A percentile compares a stretch with the other conserved stretches of the same genome.
Conservation (phyloP, 2,797 vertebrate genomes). For the Fistularia tabacaria region DNA sequence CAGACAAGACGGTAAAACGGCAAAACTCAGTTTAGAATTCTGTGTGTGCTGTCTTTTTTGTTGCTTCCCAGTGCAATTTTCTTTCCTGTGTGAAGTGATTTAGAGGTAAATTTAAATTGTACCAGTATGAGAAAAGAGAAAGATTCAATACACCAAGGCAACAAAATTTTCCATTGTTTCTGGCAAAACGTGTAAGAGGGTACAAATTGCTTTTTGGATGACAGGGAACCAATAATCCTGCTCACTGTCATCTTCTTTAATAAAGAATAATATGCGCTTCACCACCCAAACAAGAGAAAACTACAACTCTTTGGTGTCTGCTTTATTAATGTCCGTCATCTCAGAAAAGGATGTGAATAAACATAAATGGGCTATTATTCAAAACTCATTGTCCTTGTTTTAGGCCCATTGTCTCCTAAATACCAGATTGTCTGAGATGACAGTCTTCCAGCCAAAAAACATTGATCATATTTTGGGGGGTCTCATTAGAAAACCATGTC, state of each 20-base stretch:
- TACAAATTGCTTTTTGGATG: slow-evolving; percentile 37
- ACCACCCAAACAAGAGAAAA: slow-evolving; percentile 8
- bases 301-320: slow-evolving; percentile 47
- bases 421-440: too few species aligned
- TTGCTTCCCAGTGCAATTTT: slow-evolving; percentile 6
- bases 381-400: too few species aligned
- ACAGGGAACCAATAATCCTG: slow-evolving; percentile 17
- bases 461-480: too few species aligned
- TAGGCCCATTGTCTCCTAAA: too few species aligned
- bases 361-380: too few species aligned
- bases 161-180: slow-evolving; percentile 21
- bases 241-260: not conserved
- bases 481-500: too few species aligned
- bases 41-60: not conserved
- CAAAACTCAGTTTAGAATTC: not conserved
- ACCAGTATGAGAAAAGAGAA: slow-evolving; percentile 32
- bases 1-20: slow-evolving; percentile 10
- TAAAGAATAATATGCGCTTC: slow-evolving; percentile 6
- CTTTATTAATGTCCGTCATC: slow-evolving; percentile 3
- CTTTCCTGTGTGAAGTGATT: too few species aligned
- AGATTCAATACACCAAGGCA: slow-evolving; percentile 34
- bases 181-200: slow-evolving; percentile 25
- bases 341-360: too few species aligned
- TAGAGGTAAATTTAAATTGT: too few species aligned
- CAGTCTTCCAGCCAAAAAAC: too few species aligned